These are phyloP conservation scores for Drosophila prolongata DNA, from an alignment of 2,888 invertebrate species.

Conservation along the genomic window DNA sequence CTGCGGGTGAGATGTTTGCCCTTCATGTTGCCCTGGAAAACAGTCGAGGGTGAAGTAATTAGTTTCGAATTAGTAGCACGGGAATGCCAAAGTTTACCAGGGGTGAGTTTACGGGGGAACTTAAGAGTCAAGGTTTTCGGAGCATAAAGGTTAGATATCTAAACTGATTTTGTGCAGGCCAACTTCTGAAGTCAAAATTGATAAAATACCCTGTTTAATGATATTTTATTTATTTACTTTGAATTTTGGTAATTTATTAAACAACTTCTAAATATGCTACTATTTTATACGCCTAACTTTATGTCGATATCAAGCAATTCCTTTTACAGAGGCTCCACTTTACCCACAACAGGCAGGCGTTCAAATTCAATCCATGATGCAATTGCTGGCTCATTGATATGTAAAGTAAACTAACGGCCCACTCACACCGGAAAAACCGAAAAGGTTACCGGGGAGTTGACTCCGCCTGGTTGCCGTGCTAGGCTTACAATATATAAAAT, in stretches of 20 bases:
- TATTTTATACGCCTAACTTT: background rate
- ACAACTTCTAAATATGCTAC: too few relatives aligned
- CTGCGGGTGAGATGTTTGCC: slow-evolving; percentile 94
- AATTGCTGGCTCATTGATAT: slow-evolving; percentile 74
- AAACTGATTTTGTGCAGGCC: background rate
- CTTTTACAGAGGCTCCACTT: background rate
- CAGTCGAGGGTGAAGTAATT: slow-evolving; percentile 57
- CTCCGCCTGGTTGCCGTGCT: slow-evolving; percentile 51
- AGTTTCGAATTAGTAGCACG: slow-evolving; percentile 69
- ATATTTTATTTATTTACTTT: too few relatives aligned
- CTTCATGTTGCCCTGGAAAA: slow-evolving; percentile 88
- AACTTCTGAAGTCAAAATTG: too few relatives aligned
- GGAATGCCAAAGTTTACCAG: slow-evolving; percentile 74
- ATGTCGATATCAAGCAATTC: too few relatives aligned
- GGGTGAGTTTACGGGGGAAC: slow-evolving; percentile 12
- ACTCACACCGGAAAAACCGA: slow-evolving; percentile 32
- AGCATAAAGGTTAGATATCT: background rate
- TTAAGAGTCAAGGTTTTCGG: background rate
- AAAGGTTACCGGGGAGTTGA: slow-evolving; percentile 27
- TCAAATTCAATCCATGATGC: slow-evolving; percentile 55
- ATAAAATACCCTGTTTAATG: too few relatives aligned
- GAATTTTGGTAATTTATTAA: too few relatives aligned
- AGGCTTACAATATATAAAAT: slow-evolving; percentile 44
- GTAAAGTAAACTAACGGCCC: slow-evolving; percentile 39
- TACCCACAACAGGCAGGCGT: slow-evolving; percentile 2